Evolutionary conservation across 1,140 invertebrate species (phyloP), one percentile per base, ranked within the genome.

Genomic region (Solenopsis fugax): DNA sequence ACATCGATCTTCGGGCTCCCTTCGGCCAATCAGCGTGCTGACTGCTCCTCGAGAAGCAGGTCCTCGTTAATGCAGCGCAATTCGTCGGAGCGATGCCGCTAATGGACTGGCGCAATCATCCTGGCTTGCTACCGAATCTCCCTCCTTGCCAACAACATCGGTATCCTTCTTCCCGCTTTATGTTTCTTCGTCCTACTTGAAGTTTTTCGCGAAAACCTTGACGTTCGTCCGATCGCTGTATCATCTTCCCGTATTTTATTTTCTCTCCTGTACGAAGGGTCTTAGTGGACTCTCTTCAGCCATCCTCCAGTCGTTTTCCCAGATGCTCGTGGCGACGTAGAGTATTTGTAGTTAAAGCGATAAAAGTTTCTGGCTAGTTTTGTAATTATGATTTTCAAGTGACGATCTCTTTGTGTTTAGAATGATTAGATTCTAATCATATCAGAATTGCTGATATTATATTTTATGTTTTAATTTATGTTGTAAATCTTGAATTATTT

Each of bases 91-190:
- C 89, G 86, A 88, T 89, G 89, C 89, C 88, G 90, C 88, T 94
- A 93, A 94, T 93, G 92, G 92, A 93, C 90, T 90, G 87, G 91
- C 91, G 90, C 92, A 93, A 93, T 93, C 91, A 92, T 92, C 88
- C 76, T 84, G 71, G 76, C 60, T 87, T 50, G 84, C 89, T 87
- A 88, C 86, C 56, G 73, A 90, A 91, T 88, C 85, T 82, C 72
- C 85, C 82, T 90, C 64, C 62, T 69, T 71, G 80, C 72, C 69
- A 56, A 81, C 87, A 72, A 29, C 80, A 65, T 80, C 77, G 52
- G 65, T 80, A 37, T 54, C 78, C 16, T 60, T 84, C 58, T 87
- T 64, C 56, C 76, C 69, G 82, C 60, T 86, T 72, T 56, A 67
- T 64, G 69, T 69, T 48, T 80, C 65, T 78, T 60, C 65, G 41